These are phyloP conservation scores for Sciurus niger DNA, from an alignment of 2,113 vertebrate genomes.

Conservation along the genomic window DNA sequence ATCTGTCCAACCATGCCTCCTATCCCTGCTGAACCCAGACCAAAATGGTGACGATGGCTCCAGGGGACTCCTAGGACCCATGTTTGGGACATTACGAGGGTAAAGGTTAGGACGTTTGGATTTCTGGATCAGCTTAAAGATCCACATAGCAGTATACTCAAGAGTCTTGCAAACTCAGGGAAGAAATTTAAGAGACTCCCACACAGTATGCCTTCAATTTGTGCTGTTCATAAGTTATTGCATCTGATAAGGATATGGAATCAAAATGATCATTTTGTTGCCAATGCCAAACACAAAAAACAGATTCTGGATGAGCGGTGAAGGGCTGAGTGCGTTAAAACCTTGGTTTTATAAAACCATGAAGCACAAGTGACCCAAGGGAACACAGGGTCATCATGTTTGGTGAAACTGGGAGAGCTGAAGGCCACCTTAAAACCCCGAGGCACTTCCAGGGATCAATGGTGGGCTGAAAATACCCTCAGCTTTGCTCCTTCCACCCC, in stretches of 20 bases:
- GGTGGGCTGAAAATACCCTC: background rate
- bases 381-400: background rate
- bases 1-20: background rate
- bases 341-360: slow-evolving; percentile 66
- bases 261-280: slow-evolving; percentile 74
- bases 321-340: slow-evolving; percentile 11
- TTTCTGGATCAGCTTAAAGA: slow-evolving; percentile 28
- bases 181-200: background rate
- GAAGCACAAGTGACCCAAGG: slow-evolving; percentile 58
- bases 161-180: background rate
- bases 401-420: slow-evolving; percentile 35
- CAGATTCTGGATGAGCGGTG: slow-evolving; percentile 56
- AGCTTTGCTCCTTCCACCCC: background rate
- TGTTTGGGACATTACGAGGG: background rate
- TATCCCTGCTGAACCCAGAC: background rate
- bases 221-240: slow-evolving; percentile 58
- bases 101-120: background rate
- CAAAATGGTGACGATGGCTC: background rate
- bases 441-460: background rate
- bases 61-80: background rate
- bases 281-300: background rate
- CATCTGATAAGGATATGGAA: slow-evolving; percentile 61
- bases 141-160: background rate
- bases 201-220: slow-evolving; percentile 15
- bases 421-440: background rate